Base-by-base conservation (phyloP, 2,113 vertebrate species). In the Anser cygnoides region DNA sequence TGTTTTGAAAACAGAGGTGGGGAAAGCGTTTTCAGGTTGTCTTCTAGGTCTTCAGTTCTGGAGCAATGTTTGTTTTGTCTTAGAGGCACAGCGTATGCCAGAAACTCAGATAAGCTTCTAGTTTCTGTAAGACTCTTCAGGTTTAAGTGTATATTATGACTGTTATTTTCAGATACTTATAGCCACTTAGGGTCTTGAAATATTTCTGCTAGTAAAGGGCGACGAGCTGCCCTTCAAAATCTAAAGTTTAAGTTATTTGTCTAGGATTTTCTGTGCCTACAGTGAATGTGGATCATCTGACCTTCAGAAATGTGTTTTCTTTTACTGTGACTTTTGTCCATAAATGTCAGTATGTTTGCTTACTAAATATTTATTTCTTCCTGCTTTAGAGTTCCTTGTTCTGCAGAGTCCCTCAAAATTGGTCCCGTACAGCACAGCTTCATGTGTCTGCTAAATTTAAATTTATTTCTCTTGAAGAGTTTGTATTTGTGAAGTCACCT, bases 31-130 rank as follows among this genome's bases (percentile, higher is more conserved):
- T 93, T 68, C 75, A 77, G 46, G 55, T 74, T 80, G 59, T 80
- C 55, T 57, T 86, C 59, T 84, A 46, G 31, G 31, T 90, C 68
- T 90, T 66, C 23, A 52, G 28, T 90, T 94, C 79, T 90, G 92
- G 86, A 92, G 76, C 41, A 84, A 25, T 11, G 46, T 87, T 43
- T 72, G 55, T 84, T 93, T 89, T 84, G 37, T 91, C 54, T 89
- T 76, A 55, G 57, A 72, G 58, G 12, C 59, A 41, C 62, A 87
- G 58, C 66, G 49, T 82, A 79, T 4, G 71, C 54, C 74, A 92
- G 83, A 95, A 94, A 95, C 93, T 93, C 65, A 95, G 57, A 81
- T 94, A 94, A 94, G 79, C 71, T 89, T 71, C 70, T 78, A 54
- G 91, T 93, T 95, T 93, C 87, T 89, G 46, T 89, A 91, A 73